Percentiles rank a stretch among this genome's conserved stretches.
These are phyloP conservation scores for Callaeas wilsoni DNA, from an alignment of 2,113 vertebrate species.

Conservation along the genomic window DNA sequence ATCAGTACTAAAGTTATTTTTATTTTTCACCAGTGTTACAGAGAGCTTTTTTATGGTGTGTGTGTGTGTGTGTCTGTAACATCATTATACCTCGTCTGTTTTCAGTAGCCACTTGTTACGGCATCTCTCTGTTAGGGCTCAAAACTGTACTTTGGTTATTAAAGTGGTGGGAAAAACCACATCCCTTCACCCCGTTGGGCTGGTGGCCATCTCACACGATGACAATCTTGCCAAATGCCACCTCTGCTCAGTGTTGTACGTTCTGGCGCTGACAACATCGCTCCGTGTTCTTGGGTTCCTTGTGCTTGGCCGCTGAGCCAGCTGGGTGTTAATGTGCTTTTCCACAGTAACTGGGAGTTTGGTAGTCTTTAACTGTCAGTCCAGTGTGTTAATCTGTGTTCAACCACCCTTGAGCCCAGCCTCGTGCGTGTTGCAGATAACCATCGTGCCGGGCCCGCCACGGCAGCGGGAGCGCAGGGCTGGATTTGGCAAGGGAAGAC, in stretches of 20 bases:
- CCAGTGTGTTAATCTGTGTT: neutral
- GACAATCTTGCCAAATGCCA: neutral
- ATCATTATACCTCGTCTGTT: neutral
- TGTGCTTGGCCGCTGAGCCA: neutral
- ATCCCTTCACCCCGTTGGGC: neutral
- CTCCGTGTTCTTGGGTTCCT: neutral
- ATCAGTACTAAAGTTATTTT: conserved; percentile 29
- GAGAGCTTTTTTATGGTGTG: neutral
- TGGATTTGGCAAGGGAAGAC: neutral
- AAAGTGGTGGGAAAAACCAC: neutral
- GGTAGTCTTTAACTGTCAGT: neutral
- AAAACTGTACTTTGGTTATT: neutral
- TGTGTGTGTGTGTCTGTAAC: neutral
- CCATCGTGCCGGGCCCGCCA: neutral
- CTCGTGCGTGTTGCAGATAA: neutral
- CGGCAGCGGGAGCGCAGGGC: neutral
- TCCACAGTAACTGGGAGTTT: neutral
- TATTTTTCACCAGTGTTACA: neutral
- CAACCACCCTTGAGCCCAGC: too few species aligned
- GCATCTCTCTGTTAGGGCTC: neutral
- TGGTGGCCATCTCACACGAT: neutral
- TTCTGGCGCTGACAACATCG: fast-evolving
- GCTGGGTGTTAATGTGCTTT: neutral
- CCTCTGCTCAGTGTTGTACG: neutral
- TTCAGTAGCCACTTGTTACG: neutral